phyloP scores from a whole-genome alignment of 2,888 invertebrate genomes.

The Troilus luridus region DNA sequence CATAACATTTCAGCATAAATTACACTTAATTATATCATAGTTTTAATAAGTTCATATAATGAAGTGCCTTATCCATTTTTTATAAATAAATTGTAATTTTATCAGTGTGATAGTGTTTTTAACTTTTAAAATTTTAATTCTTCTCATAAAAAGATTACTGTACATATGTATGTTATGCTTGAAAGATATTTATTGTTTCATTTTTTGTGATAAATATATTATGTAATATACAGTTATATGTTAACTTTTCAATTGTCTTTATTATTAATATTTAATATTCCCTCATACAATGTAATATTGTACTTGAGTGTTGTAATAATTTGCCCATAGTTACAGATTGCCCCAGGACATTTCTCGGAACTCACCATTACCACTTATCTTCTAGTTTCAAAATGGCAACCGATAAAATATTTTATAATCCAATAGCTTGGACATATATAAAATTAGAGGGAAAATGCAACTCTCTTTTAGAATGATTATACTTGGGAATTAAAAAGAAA shows the following conservation, averaged over 20 bases:
- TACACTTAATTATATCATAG: background rate
- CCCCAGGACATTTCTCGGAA: too few species aligned
- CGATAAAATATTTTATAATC: too few species aligned
- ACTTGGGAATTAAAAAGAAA: too few species aligned
- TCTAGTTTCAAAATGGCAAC: too few species aligned
- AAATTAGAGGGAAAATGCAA: too few species aligned
- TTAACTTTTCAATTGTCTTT: background rate
- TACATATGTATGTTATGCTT: background rate
- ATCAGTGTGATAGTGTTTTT: background rate
- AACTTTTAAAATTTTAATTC: background rate
- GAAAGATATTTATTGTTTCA: background rate
- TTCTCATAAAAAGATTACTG: background rate
- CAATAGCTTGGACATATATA: too few species aligned
- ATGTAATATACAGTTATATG: background rate
- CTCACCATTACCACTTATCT: too few species aligned
- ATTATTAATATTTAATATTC: too few species aligned
- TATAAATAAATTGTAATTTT: slow-evolving; percentile 4
- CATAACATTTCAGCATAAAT: background rate
- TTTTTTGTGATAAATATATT: background rate
- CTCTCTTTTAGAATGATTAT: too few species aligned
- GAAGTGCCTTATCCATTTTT: background rate
- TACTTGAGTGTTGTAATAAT: background rate
- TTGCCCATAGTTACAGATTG: too few species aligned
- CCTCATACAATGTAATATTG: background rate
- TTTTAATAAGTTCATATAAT: background rate